These are phyloP conservation scores for Xestoiulus laeticollis DNA, from an alignment of 2,888 invertebrate species.

Conservation along the genomic window DNA sequence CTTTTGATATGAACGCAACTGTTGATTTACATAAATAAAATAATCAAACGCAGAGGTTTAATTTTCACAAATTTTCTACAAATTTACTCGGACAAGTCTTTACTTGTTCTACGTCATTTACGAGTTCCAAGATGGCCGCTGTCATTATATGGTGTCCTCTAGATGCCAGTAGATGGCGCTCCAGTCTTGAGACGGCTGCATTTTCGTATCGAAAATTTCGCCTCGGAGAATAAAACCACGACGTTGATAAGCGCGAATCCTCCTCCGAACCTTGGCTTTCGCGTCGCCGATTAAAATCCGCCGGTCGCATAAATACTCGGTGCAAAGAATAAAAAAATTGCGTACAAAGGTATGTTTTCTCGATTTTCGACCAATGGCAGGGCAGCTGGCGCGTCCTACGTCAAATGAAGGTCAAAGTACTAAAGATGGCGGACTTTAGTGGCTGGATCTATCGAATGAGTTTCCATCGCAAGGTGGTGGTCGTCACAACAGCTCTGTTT, in stretches of 20 bases:
- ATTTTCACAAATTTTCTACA: too few relatives aligned
- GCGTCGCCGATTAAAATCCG: background rate
- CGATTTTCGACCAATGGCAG: conserved; percentile 48
- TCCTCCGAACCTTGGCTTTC: background rate
- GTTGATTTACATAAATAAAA: too few relatives aligned
- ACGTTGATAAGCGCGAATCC: background rate
- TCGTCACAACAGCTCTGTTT: background rate
- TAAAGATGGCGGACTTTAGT: conserved; percentile 61
- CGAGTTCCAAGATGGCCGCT: background rate
- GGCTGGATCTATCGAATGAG: conserved; percentile 56
- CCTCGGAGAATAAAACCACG: background rate
- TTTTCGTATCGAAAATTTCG: background rate
- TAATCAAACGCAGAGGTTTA: too few relatives aligned
- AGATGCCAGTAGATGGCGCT: background rate
- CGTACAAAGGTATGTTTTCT: background rate
- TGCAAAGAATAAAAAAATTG: background rate
- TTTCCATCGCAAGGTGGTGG: conserved; percentile 48
- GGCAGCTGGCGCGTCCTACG: conserved; percentile 54
- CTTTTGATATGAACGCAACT: too few relatives aligned
- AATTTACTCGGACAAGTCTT: too few relatives aligned
- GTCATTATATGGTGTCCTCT: background rate
- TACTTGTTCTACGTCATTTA: background rate
- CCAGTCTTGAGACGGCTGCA: background rate
- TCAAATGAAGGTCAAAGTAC: conserved; percentile 63
- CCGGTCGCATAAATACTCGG: background rate